These are phyloP conservation scores for Lithobates pipiens DNA, from an alignment of 2,797 vertebrate genomes.

Conservation along the genomic window DNA sequence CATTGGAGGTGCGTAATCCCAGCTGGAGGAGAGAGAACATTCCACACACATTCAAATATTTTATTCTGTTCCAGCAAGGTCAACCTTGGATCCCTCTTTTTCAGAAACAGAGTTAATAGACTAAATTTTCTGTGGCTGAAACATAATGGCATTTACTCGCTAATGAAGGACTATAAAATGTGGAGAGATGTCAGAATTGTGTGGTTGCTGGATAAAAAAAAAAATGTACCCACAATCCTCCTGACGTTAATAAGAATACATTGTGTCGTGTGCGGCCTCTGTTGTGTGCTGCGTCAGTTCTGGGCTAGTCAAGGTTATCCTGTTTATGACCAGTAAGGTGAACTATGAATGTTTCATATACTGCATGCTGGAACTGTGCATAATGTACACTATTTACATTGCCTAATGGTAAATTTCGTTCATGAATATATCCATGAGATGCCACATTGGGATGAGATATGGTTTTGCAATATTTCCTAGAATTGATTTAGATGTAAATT, in stretches of 20 bases:
- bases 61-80: not conserved
- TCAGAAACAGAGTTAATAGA: not conserved
- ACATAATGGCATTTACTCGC: slow-evolving; percentile 5
- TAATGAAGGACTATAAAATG: slow-evolving; percentile 11
- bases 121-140: not conserved
- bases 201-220: not conserved
- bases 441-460: too few relatives aligned
- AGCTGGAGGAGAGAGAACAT: too few relatives aligned
- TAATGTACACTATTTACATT: too few relatives aligned
- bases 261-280: not conserved
- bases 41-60: not conserved
- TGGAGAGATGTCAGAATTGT: not conserved
- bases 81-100: slow-evolving; percentile 1
- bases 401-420: too few relatives aligned
- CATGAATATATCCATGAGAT: too few relatives aligned
- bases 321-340: not conserved
- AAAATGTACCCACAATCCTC: not conserved
- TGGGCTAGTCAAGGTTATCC: not conserved
- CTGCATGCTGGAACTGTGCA: not conserved
- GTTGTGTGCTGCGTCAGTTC: not conserved
- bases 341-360: not conserved
- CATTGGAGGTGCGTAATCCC: too few relatives aligned
- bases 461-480: too few relatives aligned
- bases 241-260: not conserved
- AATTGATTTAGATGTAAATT: too few relatives aligned